phyloP scores from a whole-genome alignment of 92 coral and sea anemone genomes.

The Siderastrea siderea region DNA sequence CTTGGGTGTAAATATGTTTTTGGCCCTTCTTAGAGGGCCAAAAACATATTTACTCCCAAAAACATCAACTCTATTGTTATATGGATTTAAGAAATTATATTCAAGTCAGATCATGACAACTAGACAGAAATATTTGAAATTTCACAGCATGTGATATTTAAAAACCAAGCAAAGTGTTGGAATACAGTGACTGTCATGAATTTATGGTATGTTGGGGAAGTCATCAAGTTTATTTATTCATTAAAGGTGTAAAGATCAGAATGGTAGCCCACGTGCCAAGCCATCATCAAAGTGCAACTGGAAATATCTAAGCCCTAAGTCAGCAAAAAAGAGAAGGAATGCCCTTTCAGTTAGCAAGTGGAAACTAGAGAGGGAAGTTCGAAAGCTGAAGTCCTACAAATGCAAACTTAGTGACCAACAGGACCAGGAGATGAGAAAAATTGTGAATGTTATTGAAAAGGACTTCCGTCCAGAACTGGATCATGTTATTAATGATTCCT shows the following conservation, averaged over 20 bases:
- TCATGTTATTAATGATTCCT: conserved; percentile 40
- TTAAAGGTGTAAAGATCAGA: neutral
- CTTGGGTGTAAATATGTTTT: too few relatives aligned
- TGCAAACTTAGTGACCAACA: conserved; percentile 45
- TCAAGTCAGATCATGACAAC: too few relatives aligned
- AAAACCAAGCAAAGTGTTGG: too few relatives aligned
- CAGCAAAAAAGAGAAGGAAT: conserved; percentile 17
- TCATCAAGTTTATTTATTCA: too few relatives aligned
- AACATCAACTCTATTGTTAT: too few relatives aligned
- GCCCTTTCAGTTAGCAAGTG: conserved; percentile 9
- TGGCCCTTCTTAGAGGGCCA: too few relatives aligned
- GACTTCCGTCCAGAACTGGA: conserved; percentile 37
- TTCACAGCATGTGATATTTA: too few relatives aligned
- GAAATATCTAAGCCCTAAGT: conserved; percentile 29
- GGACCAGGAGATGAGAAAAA: conserved; percentile 44
- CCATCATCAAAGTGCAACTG: conserved; percentile 36
- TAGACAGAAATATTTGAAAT: too few relatives aligned
- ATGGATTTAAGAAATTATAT: too few relatives aligned
- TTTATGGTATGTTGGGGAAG: too few relatives aligned
- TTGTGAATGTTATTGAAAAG: conserved; percentile 37
- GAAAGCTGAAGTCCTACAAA: neutral
- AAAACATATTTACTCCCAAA: too few relatives aligned
- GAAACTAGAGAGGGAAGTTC: conserved; percentile 32
- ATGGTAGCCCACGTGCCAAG: neutral
- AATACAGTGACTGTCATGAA: too few relatives aligned